Percentiles rank a stretch among this genome's conserved stretches.
These are phyloP conservation scores for Sceloporus tristichus DNA, from an alignment of 2,113 vertebrate genomes.

Conservation along the genomic window DNA sequence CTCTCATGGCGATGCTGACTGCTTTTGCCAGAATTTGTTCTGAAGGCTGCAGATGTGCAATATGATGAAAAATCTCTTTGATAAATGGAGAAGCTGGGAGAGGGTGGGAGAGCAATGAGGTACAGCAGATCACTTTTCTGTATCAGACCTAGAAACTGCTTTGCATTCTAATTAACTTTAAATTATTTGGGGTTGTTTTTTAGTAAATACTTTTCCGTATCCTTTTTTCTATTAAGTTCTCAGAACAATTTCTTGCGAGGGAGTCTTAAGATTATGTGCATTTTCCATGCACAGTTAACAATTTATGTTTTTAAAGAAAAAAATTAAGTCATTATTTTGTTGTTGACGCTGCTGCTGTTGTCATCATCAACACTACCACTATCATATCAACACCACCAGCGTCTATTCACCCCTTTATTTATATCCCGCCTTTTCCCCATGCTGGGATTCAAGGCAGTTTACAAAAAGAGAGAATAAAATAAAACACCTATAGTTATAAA, in stretches of 20 bases:
- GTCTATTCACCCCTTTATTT: too few species aligned
- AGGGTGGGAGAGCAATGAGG: not conserved
- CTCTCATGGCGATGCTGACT: constrained; percentile 35
- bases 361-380: too few species aligned
- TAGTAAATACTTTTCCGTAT: constrained; percentile 35
- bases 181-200: not conserved
- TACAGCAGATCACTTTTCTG: constrained; percentile 41
- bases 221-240: constrained; percentile 36
- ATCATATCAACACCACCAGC: too few species aligned
- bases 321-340: too few species aligned
- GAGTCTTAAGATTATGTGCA: not conserved
- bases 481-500: too few species aligned
- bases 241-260: too few species aligned
- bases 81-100: constrained; percentile 60
- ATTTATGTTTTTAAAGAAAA: too few species aligned
- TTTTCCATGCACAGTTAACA: too few species aligned
- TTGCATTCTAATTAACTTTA: constrained; percentile 58
- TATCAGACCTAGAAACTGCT: constrained; percentile 47
- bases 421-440: too few species aligned
- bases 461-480: too few species aligned
- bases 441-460: too few species aligned
- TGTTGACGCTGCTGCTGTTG: too few species aligned
- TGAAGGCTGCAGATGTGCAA: constrained; percentile 66
- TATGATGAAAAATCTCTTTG: constrained; percentile 70
- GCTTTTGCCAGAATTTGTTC: constrained; percentile 62